A percentile compares a stretch with the other conserved stretches of the same genome.
Evolutionary conservation across 2,113 vertebrate genomes (phyloP).

Genomic region (Chrysemys picta): DNA sequence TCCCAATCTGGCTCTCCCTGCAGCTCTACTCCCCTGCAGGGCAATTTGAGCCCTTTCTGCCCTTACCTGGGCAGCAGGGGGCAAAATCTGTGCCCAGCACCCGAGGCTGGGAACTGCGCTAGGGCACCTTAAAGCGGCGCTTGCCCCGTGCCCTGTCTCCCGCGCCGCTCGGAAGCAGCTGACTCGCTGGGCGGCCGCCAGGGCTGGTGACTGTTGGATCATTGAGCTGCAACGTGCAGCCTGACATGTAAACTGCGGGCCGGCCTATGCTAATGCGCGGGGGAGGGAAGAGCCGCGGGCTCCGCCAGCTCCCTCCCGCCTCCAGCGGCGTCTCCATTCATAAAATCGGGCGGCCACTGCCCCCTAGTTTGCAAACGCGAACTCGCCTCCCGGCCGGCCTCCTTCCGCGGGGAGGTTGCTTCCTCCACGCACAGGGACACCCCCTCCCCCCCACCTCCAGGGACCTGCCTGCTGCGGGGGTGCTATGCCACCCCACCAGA

Average conservation of each 20-base stretch:
- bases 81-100: not conserved
- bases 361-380: not conserved
- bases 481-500: slow-evolving; percentile 10
- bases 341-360: slow-evolving; percentile 57
- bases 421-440: not conserved
- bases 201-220: slow-evolving; percentile 72
- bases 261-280: slow-evolving; percentile 70
- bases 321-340: slow-evolving; percentile 25
- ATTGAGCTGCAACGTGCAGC: slow-evolving; percentile 80
- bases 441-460: not conserved
- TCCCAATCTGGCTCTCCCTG: not conserved
- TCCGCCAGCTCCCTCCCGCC: slow-evolving; percentile 34
- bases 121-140: slow-evolving; percentile 63
- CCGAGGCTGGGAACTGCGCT: accelerated
- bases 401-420: not conserved
- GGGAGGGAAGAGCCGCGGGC: slow-evolving; percentile 68
- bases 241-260: slow-evolving; percentile 79
- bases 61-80: not conserved
- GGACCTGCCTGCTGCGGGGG: not conserved
- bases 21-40: not conserved
- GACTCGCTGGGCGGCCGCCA: slow-evolving; percentile 79
- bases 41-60: not conserved
- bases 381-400: not conserved
- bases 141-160: slow-evolving; percentile 26
- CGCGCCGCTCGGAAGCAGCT: slow-evolving; percentile 75